A percentile compares a stretch with the other conserved stretches of the same genome.
Conservation (phyloP, 2,888 invertebrate genomes). For the Phytoseiulus persimilis region DNA sequence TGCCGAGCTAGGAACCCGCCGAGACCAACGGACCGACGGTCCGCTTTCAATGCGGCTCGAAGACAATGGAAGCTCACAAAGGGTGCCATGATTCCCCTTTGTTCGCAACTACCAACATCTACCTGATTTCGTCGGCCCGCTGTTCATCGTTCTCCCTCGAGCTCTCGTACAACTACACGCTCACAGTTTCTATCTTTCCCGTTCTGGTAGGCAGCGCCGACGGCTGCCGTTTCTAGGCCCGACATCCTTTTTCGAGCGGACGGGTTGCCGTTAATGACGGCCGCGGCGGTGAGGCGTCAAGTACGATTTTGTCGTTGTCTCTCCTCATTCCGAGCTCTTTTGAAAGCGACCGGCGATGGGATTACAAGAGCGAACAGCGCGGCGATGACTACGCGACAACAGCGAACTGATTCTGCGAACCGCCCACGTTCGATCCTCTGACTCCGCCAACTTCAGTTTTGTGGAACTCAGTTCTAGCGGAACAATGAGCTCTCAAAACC, state of each 20-base stretch:
- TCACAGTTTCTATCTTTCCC: background rate
- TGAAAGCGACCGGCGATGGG: background rate
- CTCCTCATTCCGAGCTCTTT: background rate
- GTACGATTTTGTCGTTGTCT: background rate
- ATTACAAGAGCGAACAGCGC: background rate
- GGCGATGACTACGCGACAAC: background rate
- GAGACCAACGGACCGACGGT: background rate
- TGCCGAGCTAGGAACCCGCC: background rate
- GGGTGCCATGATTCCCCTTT: background rate
- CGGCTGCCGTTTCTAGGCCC: background rate
- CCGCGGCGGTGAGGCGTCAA: background rate
- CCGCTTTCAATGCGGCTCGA: background rate
- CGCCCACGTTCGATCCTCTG: background rate
- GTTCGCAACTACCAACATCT: background rate
- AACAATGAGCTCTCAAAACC: too few relatives aligned
- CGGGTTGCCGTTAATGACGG: background rate
- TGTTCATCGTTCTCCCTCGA: background rate
- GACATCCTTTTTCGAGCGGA: background rate
- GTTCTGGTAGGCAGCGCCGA: background rate
- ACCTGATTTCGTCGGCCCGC: background rate
- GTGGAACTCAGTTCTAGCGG: too few relatives aligned
- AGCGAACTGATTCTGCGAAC: background rate
- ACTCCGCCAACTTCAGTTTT: background rate
- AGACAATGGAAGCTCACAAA: slow-evolving; percentile 5
- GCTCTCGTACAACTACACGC: background rate